Evolutionary conservation across 2,113 vertebrate genomes (phyloP).

Genomic region (Butorides virescens): DNA sequence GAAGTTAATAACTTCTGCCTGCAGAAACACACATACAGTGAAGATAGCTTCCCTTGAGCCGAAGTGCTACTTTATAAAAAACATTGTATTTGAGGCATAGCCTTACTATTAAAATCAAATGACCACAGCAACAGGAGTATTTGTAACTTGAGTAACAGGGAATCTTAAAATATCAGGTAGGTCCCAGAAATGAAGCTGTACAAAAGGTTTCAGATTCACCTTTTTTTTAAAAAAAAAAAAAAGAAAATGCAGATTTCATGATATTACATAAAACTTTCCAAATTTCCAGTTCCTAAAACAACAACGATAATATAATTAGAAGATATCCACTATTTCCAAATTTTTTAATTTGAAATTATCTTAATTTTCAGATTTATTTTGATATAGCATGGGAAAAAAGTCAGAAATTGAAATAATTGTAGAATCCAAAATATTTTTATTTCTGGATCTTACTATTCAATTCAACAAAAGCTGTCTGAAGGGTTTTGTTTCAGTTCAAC

Average conservation of each 20-base stretch:
- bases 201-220: neutral
- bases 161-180: neutral
- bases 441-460: neutral
- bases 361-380: neutral
- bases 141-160: neutral
- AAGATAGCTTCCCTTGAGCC: neutral
- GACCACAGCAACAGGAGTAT: neutral
- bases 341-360: neutral
- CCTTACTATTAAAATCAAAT: neutral
- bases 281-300: neutral
- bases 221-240: neutral
- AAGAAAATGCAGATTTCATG: neutral
- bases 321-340: neutral
- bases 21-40: neutral
- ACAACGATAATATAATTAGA: neutral
- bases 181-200: neutral
- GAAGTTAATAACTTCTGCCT: neutral
- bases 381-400: neutral
- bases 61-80: neutral
- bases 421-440: neutral
- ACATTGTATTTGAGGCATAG: neutral
- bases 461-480: neutral
- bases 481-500: neutral
- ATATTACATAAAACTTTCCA: neutral
- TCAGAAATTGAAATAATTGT: neutral